Evolutionary conservation across 2,888 invertebrate species (phyloP).

Genomic region (Plagodis dolabraria): DNA sequence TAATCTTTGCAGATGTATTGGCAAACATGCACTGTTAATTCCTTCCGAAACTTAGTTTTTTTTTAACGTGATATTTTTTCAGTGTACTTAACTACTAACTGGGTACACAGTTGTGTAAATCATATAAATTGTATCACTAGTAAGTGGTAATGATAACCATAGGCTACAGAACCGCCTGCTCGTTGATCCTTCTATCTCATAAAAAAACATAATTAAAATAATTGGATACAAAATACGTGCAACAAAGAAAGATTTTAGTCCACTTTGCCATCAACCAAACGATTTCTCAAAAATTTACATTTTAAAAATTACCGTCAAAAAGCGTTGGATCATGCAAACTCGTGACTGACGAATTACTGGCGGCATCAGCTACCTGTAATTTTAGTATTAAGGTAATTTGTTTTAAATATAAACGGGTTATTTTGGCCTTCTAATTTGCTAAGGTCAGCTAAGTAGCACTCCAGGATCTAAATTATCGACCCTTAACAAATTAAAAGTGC

Average conservation of each 20-base stretch:
- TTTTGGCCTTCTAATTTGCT: slow-evolving; percentile 26
- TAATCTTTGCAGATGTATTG: too few relatives aligned
- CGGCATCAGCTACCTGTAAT: slow-evolving; percentile 44
- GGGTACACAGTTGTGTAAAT: too few relatives aligned
- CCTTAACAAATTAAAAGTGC: not conserved
- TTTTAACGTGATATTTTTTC: too few relatives aligned
- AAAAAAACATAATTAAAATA: not conserved
- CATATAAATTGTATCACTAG: too few relatives aligned
- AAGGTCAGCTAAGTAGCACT: slow-evolving; percentile 22
- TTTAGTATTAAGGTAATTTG: slow-evolving; percentile 45
- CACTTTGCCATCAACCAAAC: not conserved
- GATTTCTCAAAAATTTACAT: slow-evolving; percentile 28
- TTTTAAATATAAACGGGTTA: slow-evolving; percentile 33
- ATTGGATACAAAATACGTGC: not conserved
- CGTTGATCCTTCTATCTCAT: too few relatives aligned
- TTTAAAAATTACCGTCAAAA: slow-evolving; percentile 35
- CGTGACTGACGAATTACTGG: slow-evolving; percentile 51
- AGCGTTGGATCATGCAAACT: slow-evolving; percentile 45
- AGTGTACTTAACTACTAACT: too few relatives aligned
- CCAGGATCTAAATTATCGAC: not conserved
- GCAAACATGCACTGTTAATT: too few relatives aligned
- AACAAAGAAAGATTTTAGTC: slow-evolving; percentile 1
- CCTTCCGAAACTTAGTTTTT: too few relatives aligned
- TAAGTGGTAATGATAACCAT: too few relatives aligned
- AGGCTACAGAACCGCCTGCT: too few relatives aligned